Conservation (phyloP, 2,797 vertebrate species). For the Myiothlypis chrysogaster region DNA sequence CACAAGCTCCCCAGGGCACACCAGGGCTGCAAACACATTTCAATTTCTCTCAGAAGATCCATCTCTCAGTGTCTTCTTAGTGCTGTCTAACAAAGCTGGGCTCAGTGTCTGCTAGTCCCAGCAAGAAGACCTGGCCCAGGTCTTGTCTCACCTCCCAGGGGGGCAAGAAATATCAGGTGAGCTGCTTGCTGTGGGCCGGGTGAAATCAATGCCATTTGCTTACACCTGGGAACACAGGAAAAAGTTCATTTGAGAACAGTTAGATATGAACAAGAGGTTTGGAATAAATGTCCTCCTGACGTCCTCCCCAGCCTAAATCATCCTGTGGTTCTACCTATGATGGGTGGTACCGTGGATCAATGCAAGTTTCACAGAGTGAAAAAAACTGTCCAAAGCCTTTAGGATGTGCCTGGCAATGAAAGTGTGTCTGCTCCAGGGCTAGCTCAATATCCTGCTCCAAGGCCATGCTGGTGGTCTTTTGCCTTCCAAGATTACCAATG, state of each 20-base stretch:
- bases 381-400: background rate
- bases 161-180: background rate
- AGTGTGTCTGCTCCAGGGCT: background rate
- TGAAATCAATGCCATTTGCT: background rate
- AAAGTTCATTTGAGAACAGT: background rate
- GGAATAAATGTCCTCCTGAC: background rate
- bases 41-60: background rate
- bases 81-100: background rate
- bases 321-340: background rate
- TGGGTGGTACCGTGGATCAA: background rate
- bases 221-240: background rate
- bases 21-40: accelerated
- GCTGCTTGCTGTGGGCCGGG: background rate
- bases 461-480: background rate
- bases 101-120: background rate
- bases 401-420: background rate
- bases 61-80: background rate
- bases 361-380: background rate
- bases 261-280: background rate
- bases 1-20: background rate
- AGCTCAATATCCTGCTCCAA: background rate
- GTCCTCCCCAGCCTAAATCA: background rate
- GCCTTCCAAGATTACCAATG: background rate
- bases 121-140: background rate
- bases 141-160: background rate